Conservation (phyloP, 2,113 vertebrate genomes). For the Maccullochella peelii region DNA sequence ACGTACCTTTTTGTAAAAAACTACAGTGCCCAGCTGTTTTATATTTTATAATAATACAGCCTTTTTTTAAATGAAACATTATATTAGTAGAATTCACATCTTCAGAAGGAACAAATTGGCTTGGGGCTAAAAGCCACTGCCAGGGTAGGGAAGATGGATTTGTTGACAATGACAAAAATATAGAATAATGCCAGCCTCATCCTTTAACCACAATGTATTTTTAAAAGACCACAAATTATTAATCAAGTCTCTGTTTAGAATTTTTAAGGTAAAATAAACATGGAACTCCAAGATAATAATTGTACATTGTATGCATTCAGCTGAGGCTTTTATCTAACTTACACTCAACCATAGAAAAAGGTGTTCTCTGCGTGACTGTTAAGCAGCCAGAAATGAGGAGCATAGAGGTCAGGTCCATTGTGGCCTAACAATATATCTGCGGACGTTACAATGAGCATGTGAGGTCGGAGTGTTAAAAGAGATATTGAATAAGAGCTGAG, state of each 20-base stretch:
- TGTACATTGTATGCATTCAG: background rate
- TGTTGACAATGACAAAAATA: background rate
- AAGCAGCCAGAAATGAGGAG: slow-evolving; percentile 8
- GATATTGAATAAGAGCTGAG: background rate
- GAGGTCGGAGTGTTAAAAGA: background rate
- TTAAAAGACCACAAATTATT: background rate
- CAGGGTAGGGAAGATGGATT: background rate
- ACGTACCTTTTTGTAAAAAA: too few relatives aligned
- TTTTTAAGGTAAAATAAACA: background rate
- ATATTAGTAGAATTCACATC: too few relatives aligned
- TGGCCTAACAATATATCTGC: background rate
- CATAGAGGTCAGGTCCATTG: background rate
- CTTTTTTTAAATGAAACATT: too few relatives aligned
- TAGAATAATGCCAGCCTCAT: background rate
- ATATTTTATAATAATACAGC: too few relatives aligned
- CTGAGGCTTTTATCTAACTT: background rate
- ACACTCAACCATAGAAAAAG: background rate
- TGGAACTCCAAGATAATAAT: background rate
- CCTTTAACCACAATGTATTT: background rate
- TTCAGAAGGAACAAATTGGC: too few relatives aligned
- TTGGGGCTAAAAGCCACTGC: too few relatives aligned
- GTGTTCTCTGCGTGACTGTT: background rate
- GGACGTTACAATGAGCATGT: background rate
- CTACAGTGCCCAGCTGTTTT: too few relatives aligned
- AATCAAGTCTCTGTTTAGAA: background rate